Evolutionary conservation across 2,113 vertebrate genomes (phyloP).

Genomic region (Microtus oregoni): DNA sequence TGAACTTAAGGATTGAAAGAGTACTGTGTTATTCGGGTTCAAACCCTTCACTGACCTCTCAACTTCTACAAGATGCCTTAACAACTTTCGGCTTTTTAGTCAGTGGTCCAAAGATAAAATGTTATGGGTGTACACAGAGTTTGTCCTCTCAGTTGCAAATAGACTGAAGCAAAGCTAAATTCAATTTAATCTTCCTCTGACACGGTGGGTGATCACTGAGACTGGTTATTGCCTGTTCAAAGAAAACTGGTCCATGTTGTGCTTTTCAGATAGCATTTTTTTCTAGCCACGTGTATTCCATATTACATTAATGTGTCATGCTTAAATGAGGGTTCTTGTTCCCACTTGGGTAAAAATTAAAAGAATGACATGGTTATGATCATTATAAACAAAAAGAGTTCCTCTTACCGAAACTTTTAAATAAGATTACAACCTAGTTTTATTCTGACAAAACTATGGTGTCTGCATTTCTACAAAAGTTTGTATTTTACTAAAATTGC

Average conservation of each 20-base stretch:
- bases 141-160: conserved; percentile 71
- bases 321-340: not conserved
- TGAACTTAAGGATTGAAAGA: conserved; percentile 78
- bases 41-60: conserved; percentile 72
- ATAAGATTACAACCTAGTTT: not conserved
- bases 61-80: conserved; percentile 77
- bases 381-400: not conserved
- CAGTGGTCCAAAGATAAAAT: conserved; percentile 79
- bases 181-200: conserved; percentile 77
- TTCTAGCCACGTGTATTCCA: not conserved
- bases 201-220: conserved; percentile 38
- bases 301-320: not conserved
- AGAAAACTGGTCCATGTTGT: conserved; percentile 14
- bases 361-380: not conserved
- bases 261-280: not conserved
- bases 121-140: conserved; percentile 62
- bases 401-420: not conserved
- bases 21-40: conserved; percentile 70
- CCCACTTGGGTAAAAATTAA: not conserved
- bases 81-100: conserved; percentile 77
- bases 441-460: not conserved
- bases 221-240: conserved; percentile 53
- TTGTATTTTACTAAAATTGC: not conserved
- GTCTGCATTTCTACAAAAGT: not conserved
- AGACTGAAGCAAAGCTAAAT: conserved; percentile 76